Conservation (phyloP, 2,113 vertebrate species). For the Coregonus clupeaformis region DNA sequence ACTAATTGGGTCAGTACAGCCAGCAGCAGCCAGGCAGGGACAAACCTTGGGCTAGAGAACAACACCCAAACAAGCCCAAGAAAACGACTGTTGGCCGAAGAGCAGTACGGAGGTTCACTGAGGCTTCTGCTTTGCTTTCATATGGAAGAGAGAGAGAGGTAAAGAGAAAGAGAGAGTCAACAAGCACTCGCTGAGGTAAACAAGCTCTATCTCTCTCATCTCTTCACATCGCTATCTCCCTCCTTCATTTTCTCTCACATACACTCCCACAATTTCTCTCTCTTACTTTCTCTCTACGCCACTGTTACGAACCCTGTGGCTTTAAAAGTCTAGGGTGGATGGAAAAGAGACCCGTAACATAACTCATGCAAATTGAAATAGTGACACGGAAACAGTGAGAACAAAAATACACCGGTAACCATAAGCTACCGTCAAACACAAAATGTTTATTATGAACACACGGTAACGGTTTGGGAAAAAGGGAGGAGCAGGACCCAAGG, state of each 20-base stretch:
- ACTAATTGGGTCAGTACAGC: constrained; percentile 71
- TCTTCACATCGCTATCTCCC: constrained; percentile 31
- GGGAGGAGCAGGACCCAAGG: no score
- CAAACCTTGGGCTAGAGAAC: constrained; percentile 60
- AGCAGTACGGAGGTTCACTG: constrained; percentile 55
- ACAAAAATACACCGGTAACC: no score
- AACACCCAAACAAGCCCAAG: constrained; percentile 60
- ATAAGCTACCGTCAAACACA: no score
- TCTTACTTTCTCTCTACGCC: constrained; percentile 61
- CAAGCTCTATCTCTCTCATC: constrained; percentile 44
- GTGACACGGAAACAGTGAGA: no score
- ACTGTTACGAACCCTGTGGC: no score
- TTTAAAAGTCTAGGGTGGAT: no score
- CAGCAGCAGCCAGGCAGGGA: constrained; percentile 55
- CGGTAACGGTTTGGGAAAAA: no score
- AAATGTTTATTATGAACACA: no score
- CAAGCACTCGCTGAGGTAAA: constrained; percentile 56
- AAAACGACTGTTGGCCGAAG: constrained; percentile 63
- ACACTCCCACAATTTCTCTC: constrained; percentile 43
- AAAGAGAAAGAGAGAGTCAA: constrained; percentile 58
- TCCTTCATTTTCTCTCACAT: constrained; percentile 41
- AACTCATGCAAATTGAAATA: no score
- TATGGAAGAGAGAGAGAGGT: constrained; percentile 48
- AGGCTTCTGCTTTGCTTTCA: constrained; percentile 49
- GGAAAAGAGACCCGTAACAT: no score